Evolutionary conservation across 2,113 vertebrate genomes (phyloP).

Genomic region (Sylvietta virens): DNA sequence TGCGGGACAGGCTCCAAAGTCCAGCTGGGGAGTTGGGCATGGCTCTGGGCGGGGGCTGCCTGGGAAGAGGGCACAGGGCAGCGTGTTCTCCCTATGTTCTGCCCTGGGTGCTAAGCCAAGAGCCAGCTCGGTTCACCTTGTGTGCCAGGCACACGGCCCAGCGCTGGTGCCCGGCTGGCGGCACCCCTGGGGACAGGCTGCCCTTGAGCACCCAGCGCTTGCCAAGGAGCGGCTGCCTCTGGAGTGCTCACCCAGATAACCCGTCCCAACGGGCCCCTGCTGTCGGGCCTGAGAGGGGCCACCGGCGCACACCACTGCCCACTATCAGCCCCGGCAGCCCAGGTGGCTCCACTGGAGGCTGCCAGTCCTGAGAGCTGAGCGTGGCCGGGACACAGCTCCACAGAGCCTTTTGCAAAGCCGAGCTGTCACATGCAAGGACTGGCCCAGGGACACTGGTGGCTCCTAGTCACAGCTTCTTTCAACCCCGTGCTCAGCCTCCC

Average conservation of each 20-base stretch:
- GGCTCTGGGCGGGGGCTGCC: background rate
- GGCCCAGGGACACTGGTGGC: rapidly evolving
- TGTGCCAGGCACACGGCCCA: rapidly evolving
- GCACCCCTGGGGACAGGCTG: background rate
- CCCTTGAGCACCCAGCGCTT: background rate
- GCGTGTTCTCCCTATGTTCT: background rate
- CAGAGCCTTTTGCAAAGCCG: background rate
- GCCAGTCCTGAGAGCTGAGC: background rate
- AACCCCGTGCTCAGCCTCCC: background rate
- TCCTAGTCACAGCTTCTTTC: background rate
- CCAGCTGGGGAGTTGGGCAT: rapidly evolving
- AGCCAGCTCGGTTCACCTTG: background rate
- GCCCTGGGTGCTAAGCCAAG: rapidly evolving
- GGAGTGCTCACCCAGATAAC: background rate
- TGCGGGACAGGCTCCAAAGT: background rate
- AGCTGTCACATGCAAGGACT: background rate
- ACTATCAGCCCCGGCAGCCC: background rate
- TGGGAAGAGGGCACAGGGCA: background rate
- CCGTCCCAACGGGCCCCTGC: rapidly evolving
- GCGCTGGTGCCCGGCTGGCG: background rate
- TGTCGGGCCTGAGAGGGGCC: background rate
- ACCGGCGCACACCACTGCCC: rapidly evolving
- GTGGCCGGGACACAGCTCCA: background rate
- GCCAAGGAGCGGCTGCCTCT: background rate
- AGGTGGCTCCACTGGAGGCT: background rate